Evolutionary conservation across 2,888 invertebrate species (phyloP).

Genomic region (Hirudinaria manillensis): DNA sequence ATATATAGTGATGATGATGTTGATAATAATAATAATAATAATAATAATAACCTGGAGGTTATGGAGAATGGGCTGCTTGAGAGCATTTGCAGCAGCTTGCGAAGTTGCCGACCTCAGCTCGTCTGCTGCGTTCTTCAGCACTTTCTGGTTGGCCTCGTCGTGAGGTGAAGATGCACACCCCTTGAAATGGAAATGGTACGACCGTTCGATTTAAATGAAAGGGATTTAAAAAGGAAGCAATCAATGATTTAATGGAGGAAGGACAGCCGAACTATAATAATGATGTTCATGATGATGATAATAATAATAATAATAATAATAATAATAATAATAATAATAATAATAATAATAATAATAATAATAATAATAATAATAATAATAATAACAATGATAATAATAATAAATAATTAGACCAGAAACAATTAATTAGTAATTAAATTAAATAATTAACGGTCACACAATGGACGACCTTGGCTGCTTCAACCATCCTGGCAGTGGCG

Average conservation of each 20-base stretch:
- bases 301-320: too few relatives aligned
- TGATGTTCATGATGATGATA: too few relatives aligned
- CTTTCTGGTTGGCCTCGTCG: constrained; percentile 75
- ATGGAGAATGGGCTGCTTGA: constrained; percentile 18
- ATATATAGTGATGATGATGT: not conserved
- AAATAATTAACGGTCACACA: not conserved
- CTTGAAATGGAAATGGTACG: constrained; percentile 41
- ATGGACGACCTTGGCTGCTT: constrained; percentile 72
- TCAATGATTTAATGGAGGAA: not conserved
- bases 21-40: not conserved
- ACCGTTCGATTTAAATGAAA: not conserved
- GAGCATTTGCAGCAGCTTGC: constrained; percentile 63
- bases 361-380: too few relatives aligned
- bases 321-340: too few relatives aligned
- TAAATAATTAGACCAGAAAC: not conserved
- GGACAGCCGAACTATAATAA: too few relatives aligned
- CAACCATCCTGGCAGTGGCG: constrained; percentile 92
- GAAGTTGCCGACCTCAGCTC: constrained; percentile 81
- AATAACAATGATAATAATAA: too few relatives aligned
- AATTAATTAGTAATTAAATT: not conserved
- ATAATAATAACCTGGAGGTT: constrained; percentile 28
- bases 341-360: too few relatives aligned
- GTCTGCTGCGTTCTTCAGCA: constrained; percentile 80
- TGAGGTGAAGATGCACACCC: constrained; percentile 80
- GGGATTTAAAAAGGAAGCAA: not conserved